Evolutionary conservation across 2,797 vertebrate species (phyloP), one percentile per base, ranked within the genome.

Genomic region (Antrozous pallidus): DNA sequence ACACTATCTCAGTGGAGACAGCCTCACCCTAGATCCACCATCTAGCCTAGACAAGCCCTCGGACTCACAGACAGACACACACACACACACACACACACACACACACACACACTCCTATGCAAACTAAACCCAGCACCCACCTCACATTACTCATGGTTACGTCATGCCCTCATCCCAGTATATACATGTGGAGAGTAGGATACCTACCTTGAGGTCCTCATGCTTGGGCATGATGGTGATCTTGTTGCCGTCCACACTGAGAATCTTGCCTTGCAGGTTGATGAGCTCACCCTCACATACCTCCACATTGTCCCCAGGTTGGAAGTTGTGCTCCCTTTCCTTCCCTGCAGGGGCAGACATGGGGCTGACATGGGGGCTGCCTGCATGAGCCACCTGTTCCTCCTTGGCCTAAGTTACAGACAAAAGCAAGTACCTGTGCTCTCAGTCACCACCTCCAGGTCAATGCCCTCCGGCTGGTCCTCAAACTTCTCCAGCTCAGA

Each of bases 191-290:
- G n/a, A 14, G 1, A 38, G 11, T 0, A 8, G 0, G 5, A n/a
- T 2, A 11, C 96, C 79, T 56, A 99, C 99, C 99, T 99, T 99
- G 17, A 99, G 98, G 97, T 99, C 99, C 93, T 99, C 99, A 0
- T 99, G 99, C 84, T 99, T 99, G 90, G 99, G 99, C 99, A 99
- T 99, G 97, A 99, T 99, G 94, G 99, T 99, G 98, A 99, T 99
- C 97, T 99, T 99, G 98, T 99, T 99, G 69, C 99, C 99, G 0
- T 99, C 99, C 80, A 99, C 99, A 0, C 99, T 99, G 71, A 99
- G 98, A 97, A 99, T 99, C 83, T 99, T 99, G 3, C 99, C 99
- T 97, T 99, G 99, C 82, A 99, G 98, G 97, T 99, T 99, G 98
- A 99, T 99, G 96, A 99, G 94, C 98, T 99, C 99, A 0, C 99